Base-by-base conservation (phyloP, 2,797 vertebrate genomes). In the Scleropages formosus region DNA sequence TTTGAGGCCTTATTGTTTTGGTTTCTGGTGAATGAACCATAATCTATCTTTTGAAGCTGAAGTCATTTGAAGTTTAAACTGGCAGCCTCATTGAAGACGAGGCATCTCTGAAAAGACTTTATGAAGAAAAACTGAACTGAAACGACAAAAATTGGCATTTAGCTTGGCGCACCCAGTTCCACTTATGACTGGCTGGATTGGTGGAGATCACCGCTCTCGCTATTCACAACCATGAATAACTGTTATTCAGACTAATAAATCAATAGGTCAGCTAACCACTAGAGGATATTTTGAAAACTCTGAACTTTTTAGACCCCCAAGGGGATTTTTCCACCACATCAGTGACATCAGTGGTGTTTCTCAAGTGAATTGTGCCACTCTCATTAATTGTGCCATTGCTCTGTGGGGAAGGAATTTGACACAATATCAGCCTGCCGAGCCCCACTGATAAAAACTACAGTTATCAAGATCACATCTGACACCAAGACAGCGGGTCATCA, bases 391-490 rank as follows among this genome's bases (percentile, higher is more conserved):
- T 49, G 67, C 46, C 46, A 24, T 9, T 12, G 22, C 67, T 70
- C 67, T 27, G 20, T 51, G 12, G 24, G 67, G 22, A 70, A 27
- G 56, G 67, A 16, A 31, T 22, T 53, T 70, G 49, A 70, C 67
- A 70, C 22, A 11, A 53, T 47, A 56, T 70, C 49, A 70, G 67
- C 47, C 67, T 53, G 4, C 47, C 18, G 15, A 56, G 47, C 49
- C 67, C 67, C 56, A 26, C 15, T 44, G 67, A 49, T 70, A 70
- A 56, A 49, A 56, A 18, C 67, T 70, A 56, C 49, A 15, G 71
- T 72, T 44, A 60, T 72, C 58, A 59, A 46, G 53, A 72, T 58
- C 58, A 72, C 56, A 39, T 72, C 31, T 58, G 56, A 72, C 0
- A 15, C 53, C 39, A 15, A 44, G 71, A 72, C 71, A 60, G 58